Percentiles rank a stretch among this genome's conserved stretches.
These are phyloP conservation scores for Achatina immaculata DNA, from an alignment of 1,140 invertebrate species.

Conservation along the genomic window DNA sequence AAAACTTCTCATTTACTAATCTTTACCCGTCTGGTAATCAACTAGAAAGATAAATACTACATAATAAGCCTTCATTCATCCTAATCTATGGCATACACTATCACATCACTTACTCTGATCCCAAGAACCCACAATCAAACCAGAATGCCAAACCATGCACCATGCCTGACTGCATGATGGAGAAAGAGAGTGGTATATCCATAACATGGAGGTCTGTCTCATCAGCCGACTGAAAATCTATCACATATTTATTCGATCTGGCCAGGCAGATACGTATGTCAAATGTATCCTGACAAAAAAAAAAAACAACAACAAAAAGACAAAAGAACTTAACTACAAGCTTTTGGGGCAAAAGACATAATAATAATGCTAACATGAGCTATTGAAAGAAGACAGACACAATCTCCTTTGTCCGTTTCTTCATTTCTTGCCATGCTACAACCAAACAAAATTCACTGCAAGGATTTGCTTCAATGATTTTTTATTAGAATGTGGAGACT, in stretches of 20 bases:
- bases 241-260: conserved; percentile 93
- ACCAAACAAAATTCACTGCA: no score
- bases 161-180: conserved; percentile 91
- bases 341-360: no score
- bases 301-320: conserved; percentile 3
- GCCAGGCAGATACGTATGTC: conserved; percentile 97
- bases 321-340: neutral
- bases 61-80: no score
- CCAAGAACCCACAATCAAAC: conserved; percentile 99
- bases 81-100: no score
- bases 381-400: no score
- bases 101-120: conserved; percentile 76
- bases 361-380: neutral
- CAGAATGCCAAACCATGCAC: conserved; percentile 98
- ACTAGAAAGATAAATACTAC: no score
- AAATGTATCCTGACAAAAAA: conserved; percentile 85
- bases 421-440: no score
- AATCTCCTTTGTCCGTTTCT: no score
- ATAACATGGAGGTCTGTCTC: conserved; percentile 96
- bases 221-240: conserved; percentile 93
- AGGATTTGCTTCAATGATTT: no score
- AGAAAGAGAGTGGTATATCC: conserved; percentile 95
- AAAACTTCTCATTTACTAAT: no score
- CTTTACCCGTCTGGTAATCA: no score
- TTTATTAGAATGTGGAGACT: no score